Conservation (phyloP, 2,113 vertebrate genomes). For the Psammodynastes pulverulentus region DNA sequence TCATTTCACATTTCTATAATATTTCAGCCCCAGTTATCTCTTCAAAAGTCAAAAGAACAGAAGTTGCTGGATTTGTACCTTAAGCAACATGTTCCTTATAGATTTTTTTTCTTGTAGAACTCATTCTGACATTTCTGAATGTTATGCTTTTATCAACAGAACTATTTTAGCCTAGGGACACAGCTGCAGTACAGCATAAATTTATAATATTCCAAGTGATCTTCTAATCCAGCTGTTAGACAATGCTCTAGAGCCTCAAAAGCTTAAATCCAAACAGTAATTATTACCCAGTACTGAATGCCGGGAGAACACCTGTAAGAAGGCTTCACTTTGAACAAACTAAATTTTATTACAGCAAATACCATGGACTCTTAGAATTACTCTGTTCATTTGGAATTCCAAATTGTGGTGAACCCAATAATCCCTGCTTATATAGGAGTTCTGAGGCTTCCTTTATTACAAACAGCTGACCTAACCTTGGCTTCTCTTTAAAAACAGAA, state of each 20-base stretch:
- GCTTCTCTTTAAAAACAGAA: constrained; percentile 66
- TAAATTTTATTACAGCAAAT: constrained; percentile 54
- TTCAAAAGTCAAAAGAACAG: background rate
- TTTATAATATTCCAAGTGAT: constrained; percentile 54
- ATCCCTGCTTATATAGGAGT: constrained; percentile 55
- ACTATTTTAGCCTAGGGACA: constrained; percentile 54
- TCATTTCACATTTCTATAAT: background rate
- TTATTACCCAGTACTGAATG: constrained; percentile 50
- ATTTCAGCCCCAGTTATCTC: background rate
- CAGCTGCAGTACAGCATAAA: constrained; percentile 42
- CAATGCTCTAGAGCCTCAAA: constrained; percentile 1
- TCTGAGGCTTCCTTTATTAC: constrained; percentile 62
- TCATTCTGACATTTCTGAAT: constrained; percentile 41
- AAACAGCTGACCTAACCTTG: constrained; percentile 62
- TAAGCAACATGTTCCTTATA: background rate
- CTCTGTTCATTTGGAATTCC: constrained; percentile 55
- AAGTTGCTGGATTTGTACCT: background rate
- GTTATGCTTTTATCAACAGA: constrained; percentile 54
- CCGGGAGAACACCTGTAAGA: constrained; percentile 38
- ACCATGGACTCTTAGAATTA: constrained; percentile 55
- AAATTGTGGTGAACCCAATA: constrained; percentile 51
- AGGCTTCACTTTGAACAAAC: constrained; percentile 50
- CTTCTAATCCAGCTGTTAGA: constrained; percentile 54
- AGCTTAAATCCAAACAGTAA: constrained; percentile 34
- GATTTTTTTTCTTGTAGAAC: constrained; percentile 36